Evolutionary conservation across 2,888 invertebrate species (phyloP).

Genomic region (Fragum sueziense): DNA sequence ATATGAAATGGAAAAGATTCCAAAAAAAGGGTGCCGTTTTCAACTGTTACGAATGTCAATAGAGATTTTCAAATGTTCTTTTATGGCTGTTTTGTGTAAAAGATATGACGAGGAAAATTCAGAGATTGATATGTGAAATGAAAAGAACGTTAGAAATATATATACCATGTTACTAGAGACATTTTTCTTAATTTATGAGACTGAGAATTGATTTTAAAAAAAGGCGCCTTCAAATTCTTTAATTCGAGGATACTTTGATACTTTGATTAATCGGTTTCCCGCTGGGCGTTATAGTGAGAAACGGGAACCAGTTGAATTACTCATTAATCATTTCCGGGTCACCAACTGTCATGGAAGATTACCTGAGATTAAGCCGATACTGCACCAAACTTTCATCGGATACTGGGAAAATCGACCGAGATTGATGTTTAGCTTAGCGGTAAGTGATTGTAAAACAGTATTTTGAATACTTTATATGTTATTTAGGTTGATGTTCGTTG

Average conservation of each 20-base stretch:
- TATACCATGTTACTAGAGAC: conserved; percentile 5
- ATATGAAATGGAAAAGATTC: conserved; percentile 13
- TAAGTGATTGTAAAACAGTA: background rate
- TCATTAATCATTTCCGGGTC: background rate
- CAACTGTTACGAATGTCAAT: conserved; percentile 17
- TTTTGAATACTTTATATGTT: background rate
- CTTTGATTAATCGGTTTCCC: background rate
- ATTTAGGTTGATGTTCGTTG: background rate
- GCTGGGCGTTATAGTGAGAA: background rate
- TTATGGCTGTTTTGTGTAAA: no score
- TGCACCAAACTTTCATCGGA: background rate
- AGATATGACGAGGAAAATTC: background rate
- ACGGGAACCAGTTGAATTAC: background rate
- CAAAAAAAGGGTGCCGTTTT: conserved; percentile 3
- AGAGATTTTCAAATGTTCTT: background rate
- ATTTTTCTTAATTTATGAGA: background rate
- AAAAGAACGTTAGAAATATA: background rate
- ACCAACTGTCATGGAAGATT: conserved; percentile 3
- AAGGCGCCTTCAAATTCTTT: background rate
- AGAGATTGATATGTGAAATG: background rate
- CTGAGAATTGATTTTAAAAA: background rate
- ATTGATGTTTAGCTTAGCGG: background rate
- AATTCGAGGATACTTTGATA: background rate
- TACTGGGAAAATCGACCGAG: background rate
- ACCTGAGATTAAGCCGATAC: background rate